Percentiles rank a stretch among this genome's conserved stretches.
Evolutionary conservation across 2,113 vertebrate species (phyloP).

Genomic region (Urocitellus parryii): DNA sequence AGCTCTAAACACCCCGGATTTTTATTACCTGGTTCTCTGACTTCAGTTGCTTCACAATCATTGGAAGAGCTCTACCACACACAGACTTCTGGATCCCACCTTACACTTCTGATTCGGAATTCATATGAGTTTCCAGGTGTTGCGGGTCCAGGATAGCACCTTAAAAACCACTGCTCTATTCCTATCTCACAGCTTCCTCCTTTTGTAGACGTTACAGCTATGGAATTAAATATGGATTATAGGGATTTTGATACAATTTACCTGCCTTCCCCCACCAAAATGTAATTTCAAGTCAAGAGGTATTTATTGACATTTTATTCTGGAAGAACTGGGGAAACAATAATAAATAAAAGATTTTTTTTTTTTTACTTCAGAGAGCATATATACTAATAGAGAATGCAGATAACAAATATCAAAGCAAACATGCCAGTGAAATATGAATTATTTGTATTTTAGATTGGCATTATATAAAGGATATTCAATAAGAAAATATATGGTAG

Average conservation of each 20-base stretch:
- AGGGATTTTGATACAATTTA: not conserved
- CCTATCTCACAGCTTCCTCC: not conserved
- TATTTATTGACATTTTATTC: not conserved
- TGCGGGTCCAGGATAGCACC: not conserved
- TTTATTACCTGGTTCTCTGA: not conserved
- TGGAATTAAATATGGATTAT: not conserved
- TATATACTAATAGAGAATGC: not conserved
- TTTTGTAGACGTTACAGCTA: not conserved
- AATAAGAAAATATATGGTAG: not conserved
- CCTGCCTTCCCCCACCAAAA: not conserved
- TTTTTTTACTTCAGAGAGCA: not conserved
- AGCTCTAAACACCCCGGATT: not conserved
- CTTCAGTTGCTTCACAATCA: not conserved
- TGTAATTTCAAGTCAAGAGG: not conserved
- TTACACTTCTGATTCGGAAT: not conserved
- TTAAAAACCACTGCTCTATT: not conserved
- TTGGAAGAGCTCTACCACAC: not conserved
- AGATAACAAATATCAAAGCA: not conserved
- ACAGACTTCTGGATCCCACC: not conserved
- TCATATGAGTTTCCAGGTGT: not conserved
- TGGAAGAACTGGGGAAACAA: not conserved
- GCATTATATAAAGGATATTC: not conserved
- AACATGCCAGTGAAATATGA: not conserved
- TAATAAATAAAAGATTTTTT: not conserved
- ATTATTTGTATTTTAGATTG: not conserved